phyloP scores from a whole-genome alignment of 2,888 invertebrate species.

The Agrotis segetum region DNA sequence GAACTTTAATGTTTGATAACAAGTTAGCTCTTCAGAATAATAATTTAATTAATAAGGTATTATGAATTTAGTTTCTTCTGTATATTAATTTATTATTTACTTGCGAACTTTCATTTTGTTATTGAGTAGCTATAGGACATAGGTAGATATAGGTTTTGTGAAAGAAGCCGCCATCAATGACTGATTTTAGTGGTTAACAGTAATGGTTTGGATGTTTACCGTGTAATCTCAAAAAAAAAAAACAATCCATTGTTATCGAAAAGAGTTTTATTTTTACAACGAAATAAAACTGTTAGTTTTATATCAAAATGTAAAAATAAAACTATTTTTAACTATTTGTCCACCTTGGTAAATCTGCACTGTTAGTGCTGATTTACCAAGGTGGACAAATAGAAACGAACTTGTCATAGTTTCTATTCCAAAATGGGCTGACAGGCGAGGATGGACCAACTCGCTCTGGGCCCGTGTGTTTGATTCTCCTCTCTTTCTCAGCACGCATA shows the following conservation, averaged over 20 bases:
- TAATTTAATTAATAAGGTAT: slow-evolving; percentile 16
- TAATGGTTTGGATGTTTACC: background rate
- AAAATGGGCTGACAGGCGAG: background rate
- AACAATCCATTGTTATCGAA: slow-evolving; percentile 19
- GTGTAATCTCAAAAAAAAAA: slow-evolving; percentile 16
- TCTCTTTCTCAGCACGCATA: no score
- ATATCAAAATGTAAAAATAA: no score
- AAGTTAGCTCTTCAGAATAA: slow-evolving; percentile 7
- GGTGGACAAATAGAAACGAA: background rate
- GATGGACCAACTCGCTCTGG: background rate
- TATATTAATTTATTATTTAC: slow-evolving; percentile 1
- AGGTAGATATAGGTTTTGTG: no score
- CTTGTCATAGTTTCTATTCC: background rate
- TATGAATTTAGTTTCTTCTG: slow-evolving; percentile 15
- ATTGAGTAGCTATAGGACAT: no score
- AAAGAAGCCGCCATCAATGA: no score
- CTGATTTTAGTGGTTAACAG: background rate
- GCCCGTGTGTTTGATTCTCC: no score
- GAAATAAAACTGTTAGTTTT: background rate
- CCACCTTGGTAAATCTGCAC: no score
- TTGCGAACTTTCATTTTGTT: background rate
- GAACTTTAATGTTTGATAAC: slow-evolving; percentile 17
- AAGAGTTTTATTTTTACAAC: slow-evolving; percentile 7
- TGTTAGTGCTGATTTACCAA: background rate
- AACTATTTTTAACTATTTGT: no score